phyloP scores from a whole-genome alignment of 2,797 vertebrate species.

The Phrynocephalus forsythii region DNA sequence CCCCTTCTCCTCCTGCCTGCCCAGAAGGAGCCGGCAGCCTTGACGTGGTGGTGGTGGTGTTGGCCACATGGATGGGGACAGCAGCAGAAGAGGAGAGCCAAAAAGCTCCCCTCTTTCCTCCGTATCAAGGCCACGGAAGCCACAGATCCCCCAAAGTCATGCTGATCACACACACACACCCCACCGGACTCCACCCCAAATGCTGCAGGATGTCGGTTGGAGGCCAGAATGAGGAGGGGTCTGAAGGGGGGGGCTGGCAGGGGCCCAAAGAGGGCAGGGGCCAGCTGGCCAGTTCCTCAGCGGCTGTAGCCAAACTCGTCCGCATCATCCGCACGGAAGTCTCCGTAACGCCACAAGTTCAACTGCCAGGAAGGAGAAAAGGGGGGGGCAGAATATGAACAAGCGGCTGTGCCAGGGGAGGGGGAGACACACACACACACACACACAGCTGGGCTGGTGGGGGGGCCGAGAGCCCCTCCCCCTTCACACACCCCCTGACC shows the following conservation, averaged over 20 bases:
- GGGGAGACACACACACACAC: too few species aligned
- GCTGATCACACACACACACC: too few species aligned
- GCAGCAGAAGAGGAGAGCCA: neutral
- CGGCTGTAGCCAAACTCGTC: conserved; percentile 95
- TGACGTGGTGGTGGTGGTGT: neutral
- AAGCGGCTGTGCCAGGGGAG: neutral
- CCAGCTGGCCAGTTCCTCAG: conserved; percentile 67
- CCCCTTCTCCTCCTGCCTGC: too few species aligned
- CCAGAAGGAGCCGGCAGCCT: neutral
- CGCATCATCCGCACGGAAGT: conserved; percentile 93
- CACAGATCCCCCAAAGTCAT: neutral
- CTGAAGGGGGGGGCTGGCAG: neutral
- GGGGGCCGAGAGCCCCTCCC: neutral
- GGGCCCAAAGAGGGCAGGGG: neutral
- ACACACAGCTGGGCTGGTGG: too few species aligned
- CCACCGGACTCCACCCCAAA: too few species aligned
- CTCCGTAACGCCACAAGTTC: conserved; percentile 97
- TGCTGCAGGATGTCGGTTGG: neutral
- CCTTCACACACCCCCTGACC: neutral
- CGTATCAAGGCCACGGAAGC: neutral
- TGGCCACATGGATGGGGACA: too few species aligned
- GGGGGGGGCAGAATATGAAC: neutral
- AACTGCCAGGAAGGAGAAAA: conserved; percentile 74
- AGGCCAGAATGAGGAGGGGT: neutral
- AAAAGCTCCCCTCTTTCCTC: neutral